Percentiles rank a stretch among this genome's conserved stretches.
Evolutionary conservation across 2,888 invertebrate genomes (phyloP).

Genomic region (Pocota personata): DNA sequence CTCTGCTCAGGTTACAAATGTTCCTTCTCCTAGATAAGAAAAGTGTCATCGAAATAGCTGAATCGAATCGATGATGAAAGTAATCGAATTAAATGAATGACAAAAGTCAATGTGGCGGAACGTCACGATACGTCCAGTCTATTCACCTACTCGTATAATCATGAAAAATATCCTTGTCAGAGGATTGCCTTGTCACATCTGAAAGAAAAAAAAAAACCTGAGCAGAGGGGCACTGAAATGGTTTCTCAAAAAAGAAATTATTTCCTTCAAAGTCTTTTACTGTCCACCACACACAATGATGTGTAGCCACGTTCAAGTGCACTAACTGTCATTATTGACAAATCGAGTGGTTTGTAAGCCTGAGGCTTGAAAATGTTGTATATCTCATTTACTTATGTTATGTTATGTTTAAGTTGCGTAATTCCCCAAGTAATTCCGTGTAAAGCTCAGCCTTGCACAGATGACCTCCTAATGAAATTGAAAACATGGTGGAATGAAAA

Average conservation of each 20-base stretch:
- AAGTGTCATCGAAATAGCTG: no score
- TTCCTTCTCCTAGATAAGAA: no score
- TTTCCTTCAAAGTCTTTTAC: neutral
- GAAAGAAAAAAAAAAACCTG: neutral
- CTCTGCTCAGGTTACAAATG: no score
- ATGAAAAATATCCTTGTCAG: constrained; percentile 27
- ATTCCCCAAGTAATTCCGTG: constrained; percentile 62
- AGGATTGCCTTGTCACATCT: constrained; percentile 25
- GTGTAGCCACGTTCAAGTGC: constrained; percentile 42
- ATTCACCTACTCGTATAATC: no score
- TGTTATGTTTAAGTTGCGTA: constrained; percentile 48
- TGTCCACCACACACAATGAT: neutral
- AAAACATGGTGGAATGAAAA: constrained; percentile 21
- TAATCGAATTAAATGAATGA: no score
- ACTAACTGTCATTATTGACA: constrained; percentile 27
- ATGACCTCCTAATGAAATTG: constrained; percentile 64
- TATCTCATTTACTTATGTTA: constrained; percentile 27
- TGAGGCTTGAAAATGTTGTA: constrained; percentile 25
- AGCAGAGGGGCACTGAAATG: constrained; percentile 24
- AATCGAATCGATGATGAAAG: no score
- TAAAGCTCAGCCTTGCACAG: constrained; percentile 61
- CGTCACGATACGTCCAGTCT: no score
- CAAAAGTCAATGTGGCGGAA: no score
- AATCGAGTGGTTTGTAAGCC: constrained; percentile 14
- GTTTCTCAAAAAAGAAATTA: constrained; percentile 18